A percentile compares a stretch with the other conserved stretches of the same genome.
Conservation (phyloP, 1,140 invertebrate species). For the Drosophila pruinosa region DNA sequence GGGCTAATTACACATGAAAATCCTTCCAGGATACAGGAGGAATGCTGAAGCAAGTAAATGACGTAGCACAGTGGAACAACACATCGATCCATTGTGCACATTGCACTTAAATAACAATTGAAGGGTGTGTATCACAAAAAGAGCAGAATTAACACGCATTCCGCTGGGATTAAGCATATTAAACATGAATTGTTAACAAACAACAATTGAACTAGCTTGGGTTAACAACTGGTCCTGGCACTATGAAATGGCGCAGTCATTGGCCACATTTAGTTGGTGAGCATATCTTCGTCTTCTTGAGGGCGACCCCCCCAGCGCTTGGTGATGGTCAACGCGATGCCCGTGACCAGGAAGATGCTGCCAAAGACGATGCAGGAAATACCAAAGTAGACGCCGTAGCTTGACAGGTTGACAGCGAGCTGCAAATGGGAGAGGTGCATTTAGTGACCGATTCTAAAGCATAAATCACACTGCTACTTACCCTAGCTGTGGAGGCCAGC, state of each 20-base stretch:
- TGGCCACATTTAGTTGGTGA: conserved; percentile 45
- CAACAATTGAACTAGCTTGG: conserved; percentile 52
- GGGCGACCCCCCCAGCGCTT: conserved; percentile 78
- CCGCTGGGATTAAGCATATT: background rate
- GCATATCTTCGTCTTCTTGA: conserved; percentile 73
- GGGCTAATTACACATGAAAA: background rate
- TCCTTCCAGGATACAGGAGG: background rate
- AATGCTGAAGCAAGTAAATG: conserved; percentile 8
- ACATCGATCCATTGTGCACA: background rate
- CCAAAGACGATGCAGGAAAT: conserved; percentile 84
- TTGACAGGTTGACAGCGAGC: conserved; percentile 83
- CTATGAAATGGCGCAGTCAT: conserved; percentile 41
- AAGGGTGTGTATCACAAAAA: conserved; percentile 18
- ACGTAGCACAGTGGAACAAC: background rate
- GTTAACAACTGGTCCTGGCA: conserved; percentile 48
- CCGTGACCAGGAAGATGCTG: conserved; percentile 83
- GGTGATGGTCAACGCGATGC: conserved; percentile 81
- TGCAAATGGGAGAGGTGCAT: conserved; percentile 12
- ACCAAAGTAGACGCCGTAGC: conserved; percentile 84
- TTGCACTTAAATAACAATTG: conserved; percentile 25
- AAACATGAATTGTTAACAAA: conserved; percentile 13
- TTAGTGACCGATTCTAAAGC: background rate
- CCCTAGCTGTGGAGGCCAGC: conserved; percentile 85
- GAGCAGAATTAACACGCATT: background rate
- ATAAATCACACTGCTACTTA: conserved; percentile 40